Evolutionary conservation across 92 coral and sea anemone species (phyloP).

Genomic region (Nematostella vectensis): DNA sequence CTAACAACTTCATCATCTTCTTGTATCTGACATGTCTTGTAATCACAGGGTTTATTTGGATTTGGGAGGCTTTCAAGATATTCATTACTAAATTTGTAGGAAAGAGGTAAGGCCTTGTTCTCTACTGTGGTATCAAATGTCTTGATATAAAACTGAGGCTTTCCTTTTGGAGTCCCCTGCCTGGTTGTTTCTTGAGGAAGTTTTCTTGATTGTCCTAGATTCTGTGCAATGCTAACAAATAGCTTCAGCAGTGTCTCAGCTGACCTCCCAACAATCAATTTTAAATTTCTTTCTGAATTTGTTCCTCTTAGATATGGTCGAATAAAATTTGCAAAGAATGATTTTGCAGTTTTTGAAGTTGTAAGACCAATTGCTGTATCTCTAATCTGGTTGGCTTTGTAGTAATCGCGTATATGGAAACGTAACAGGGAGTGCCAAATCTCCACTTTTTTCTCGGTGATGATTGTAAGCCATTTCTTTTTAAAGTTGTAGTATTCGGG

Average conservation of each 20-base stretch:
- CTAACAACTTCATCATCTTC: slow-evolving; percentile 3
- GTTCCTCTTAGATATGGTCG: slow-evolving; percentile 27
- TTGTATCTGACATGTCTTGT: neutral
- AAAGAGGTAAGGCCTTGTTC: slow-evolving; percentile 14
- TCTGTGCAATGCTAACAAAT: slow-evolving; percentile 19
- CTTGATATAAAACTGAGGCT: slow-evolving; percentile 15
- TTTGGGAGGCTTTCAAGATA: slow-evolving; percentile 2
- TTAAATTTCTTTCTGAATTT: slow-evolving; percentile 18
- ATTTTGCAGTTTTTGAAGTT: slow-evolving; percentile 12
- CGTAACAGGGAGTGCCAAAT: slow-evolving; percentile 38
- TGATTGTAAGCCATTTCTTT: slow-evolving; percentile 24
- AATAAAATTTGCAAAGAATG: slow-evolving; percentile 12
- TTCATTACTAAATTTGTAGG: slow-evolving; percentile 6
- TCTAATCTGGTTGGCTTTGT: slow-evolving; percentile 22
- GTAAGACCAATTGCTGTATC: slow-evolving; percentile 21
- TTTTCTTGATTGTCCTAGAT: slow-evolving; percentile 6
- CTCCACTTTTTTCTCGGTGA: slow-evolving; percentile 38
- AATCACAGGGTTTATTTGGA: slow-evolving; percentile 12
- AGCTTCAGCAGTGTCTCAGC: slow-evolving; percentile 17
- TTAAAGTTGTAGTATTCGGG: slow-evolving; percentile 28
- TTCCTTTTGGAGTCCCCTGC: slow-evolving; percentile 17
- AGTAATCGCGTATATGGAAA: slow-evolving; percentile 5
- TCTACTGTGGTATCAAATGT: slow-evolving; percentile 18
- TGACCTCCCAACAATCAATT: slow-evolving; percentile 9
- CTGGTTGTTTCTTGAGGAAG: slow-evolving; percentile 19